Conservation (phyloP, 1,140 invertebrate species). For the Dolichoris vasculosae region DNA sequence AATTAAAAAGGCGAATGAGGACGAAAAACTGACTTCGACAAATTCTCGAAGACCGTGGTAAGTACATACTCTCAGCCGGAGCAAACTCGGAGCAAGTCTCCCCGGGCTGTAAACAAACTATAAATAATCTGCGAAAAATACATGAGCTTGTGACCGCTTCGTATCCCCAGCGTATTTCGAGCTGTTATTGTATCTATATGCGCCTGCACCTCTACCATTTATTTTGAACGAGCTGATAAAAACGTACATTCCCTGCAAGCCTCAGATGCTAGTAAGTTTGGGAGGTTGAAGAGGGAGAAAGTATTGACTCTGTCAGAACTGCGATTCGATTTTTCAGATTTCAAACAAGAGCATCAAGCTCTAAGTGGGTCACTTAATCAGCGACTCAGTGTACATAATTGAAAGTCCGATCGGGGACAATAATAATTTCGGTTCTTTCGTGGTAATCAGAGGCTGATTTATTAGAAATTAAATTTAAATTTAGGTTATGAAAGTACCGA, state of each 20-base stretch:
- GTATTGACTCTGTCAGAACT: background rate
- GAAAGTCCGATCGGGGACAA: constrained; percentile 9
- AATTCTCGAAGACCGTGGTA: background rate
- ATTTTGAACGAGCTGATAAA: constrained; percentile 2
- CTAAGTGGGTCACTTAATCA: background rate
- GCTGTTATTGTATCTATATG: background rate
- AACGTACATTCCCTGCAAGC: background rate
- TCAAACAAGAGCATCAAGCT: background rate
- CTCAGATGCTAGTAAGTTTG: background rate
- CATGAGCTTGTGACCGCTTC: background rate
- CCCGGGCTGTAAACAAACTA: constrained; percentile 30
- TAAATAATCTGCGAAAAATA: constrained; percentile 37
- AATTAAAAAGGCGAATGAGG: too few relatives aligned
- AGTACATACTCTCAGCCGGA: background rate
- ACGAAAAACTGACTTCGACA: too few relatives aligned
- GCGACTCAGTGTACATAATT: background rate
- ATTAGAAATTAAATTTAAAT: background rate
- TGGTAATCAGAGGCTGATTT: constrained; percentile 6
- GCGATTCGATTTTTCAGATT: background rate
- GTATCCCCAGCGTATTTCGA: background rate
- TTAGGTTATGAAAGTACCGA: background rate
- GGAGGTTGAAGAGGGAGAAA: background rate
- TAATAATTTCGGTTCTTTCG: constrained; percentile 24
- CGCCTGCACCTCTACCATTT: background rate
- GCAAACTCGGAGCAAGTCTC: background rate